Percentiles rank a stretch among this genome's conserved stretches.
Conservation (phyloP, 2,797 vertebrate genomes). For the Valencia hispanica region DNA sequence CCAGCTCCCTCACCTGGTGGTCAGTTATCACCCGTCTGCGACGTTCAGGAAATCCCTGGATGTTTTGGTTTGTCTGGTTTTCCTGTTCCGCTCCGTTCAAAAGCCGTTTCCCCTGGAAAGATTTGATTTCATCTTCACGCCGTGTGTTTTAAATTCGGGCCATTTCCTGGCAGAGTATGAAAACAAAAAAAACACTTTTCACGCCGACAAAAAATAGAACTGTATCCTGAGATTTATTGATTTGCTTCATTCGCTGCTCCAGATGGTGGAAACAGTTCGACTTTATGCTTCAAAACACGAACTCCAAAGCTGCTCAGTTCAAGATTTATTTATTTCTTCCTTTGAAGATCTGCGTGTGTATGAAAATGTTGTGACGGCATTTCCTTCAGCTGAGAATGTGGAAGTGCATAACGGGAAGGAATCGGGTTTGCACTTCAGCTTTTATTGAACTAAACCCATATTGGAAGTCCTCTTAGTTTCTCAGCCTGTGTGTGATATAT, state of each 20-base stretch:
- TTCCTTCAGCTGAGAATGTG: slow-evolving; percentile 1
- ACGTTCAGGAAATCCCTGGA: slow-evolving; percentile 30
- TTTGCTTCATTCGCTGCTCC: not conserved
- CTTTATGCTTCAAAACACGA: not conserved
- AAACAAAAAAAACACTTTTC: not conserved
- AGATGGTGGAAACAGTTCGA: not conserved
- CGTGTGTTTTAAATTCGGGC: slow-evolving; percentile 3
- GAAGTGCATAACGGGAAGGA: not conserved
- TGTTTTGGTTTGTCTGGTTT: not conserved
- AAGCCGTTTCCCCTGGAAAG: not conserved
- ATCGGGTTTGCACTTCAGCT: not conserved
- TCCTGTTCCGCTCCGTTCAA: not conserved
- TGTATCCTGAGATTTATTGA: not conserved
- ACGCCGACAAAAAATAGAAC: not conserved
- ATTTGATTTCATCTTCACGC: not conserved
- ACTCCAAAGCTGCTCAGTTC: not conserved
- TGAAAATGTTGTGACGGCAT: not conserved
- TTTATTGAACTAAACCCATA: not conserved
- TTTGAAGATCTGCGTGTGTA: not conserved
- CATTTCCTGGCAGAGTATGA: slow-evolving; percentile 1
- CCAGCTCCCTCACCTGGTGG: not conserved
- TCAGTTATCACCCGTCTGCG: not conserved
- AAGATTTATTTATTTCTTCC: not conserved
- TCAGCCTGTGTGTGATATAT: not conserved
- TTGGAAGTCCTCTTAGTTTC: not conserved